Evolutionary conservation across 2,888 invertebrate genomes (phyloP), one percentile per base, ranked within the genome.

Genomic region (Phalera bucephala): DNA sequence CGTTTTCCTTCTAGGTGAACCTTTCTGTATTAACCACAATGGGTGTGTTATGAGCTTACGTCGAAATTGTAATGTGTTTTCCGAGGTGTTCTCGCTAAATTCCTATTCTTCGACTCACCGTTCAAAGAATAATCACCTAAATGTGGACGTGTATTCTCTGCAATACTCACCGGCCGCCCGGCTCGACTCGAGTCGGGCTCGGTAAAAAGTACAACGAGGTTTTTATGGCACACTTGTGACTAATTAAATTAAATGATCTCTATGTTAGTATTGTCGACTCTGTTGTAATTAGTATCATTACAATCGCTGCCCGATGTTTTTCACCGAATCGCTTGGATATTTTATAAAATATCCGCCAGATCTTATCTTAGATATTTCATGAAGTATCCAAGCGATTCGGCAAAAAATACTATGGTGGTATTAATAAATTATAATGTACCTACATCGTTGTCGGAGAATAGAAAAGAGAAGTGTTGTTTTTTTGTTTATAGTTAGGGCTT

Each of bases 161-260:
- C 9, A 27, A n/a, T 9, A 2, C 9, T 8, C 14, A 14, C 14
- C 13, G 5, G 11, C 11, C 23, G 23, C 9, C 9, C 12, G 13
- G n/a, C 26, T 2, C 26, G 2, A 14, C 27, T 14, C 27, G 5
- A 17, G 17, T 17, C 8, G 8, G n/a, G 9, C 27, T 27, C 19
- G 9, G n/a, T 25, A 40, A 50, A 50, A 53, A 37, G 10, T 1
- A 10, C 10, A 8, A 13, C 0, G 19, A 15, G 4, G 35, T 43
- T 40, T 43, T 64, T 61, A 44, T 50, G 37, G 41, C 39, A 43
- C 50, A 39, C 44, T 48, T 45, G 47, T 40, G 43, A 43, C 52
- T 62, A 68, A 67, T 66, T 64, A 67, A 60, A 50, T 64, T 47
- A 57, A 63, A 57, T 51, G 45, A 52, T 57, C 48, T 47, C 39